These are phyloP conservation scores for Tenebrio molitor DNA, from an alignment of 1,140 invertebrate species.

Conservation along the genomic window DNA sequence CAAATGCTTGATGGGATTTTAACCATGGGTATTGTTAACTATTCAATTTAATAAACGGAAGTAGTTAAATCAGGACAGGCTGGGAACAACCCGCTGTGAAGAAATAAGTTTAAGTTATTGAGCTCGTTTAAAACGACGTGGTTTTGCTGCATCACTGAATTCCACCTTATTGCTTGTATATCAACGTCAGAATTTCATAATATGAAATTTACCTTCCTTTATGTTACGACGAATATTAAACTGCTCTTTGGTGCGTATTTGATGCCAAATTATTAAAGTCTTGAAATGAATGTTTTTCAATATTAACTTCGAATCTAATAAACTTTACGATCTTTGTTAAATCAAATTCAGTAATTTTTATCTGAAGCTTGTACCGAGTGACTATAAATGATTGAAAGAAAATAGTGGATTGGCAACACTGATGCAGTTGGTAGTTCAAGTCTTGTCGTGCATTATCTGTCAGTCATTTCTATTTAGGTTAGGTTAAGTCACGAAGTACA, in stretches of 20 bases:
- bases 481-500: too few relatives aligned
- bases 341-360: conserved; percentile 14
- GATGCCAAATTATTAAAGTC: conserved; percentile 48
- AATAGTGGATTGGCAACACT: neutral
- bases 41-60: conserved; percentile 50
- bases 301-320: conserved; percentile 42
- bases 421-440: too few relatives aligned
- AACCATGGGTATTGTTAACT: conserved; percentile 43
- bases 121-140: conserved; percentile 47
- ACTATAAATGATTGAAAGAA: too few relatives aligned
- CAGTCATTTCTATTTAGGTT: too few relatives aligned
- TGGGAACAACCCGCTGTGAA: conserved; percentile 31
- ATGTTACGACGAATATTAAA: conserved; percentile 47
- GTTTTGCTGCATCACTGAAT: conserved; percentile 51
- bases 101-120: conserved; percentile 46
- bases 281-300: conserved; percentile 46
- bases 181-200: conserved; percentile 52
- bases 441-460: too few relatives aligned
- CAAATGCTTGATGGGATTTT: conserved; percentile 43
- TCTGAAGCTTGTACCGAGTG: neutral
- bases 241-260: conserved; percentile 46
- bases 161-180: conserved; percentile 52
- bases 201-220: conserved; percentile 53
- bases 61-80: conserved; percentile 42
- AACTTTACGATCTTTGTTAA: conserved; percentile 12